Evolutionary conservation across 2,888 invertebrate genomes (phyloP).

Genomic region (Elmis aenea): DNA sequence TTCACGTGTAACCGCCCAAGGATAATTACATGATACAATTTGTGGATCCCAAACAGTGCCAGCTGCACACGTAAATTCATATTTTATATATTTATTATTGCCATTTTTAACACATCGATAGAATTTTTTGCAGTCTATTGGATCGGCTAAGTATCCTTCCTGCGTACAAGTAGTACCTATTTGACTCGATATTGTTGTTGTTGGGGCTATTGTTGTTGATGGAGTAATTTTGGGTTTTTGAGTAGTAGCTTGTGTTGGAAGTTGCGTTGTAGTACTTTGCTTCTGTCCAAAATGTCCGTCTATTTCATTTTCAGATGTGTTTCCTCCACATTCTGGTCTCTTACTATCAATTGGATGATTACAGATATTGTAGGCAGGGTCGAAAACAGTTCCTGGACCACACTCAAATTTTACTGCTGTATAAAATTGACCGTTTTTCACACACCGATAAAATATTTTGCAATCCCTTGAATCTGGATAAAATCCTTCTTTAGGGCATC

Average conservation of each 20-base stretch:
- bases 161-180: conserved; percentile 45
- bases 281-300: conserved; percentile 27
- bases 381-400: conserved; percentile 70
- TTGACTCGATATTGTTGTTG: conserved; percentile 44
- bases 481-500: conserved; percentile 65
- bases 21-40: conserved; percentile 58
- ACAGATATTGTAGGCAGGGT: conserved; percentile 61
- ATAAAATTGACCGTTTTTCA: conserved; percentile 54
- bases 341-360: conserved; percentile 65
- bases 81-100: conserved; percentile 55
- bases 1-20: conserved; percentile 49
- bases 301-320: conserved; percentile 45
- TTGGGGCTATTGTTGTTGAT: conserved; percentile 3
- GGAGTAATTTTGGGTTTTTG: no score
- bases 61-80: conserved; percentile 65
- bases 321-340: conserved; percentile 61
- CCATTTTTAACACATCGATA: conserved; percentile 68
- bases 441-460: conserved; percentile 69
- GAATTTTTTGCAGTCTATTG: conserved; percentile 66
- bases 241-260: conserved; percentile 14
- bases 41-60: conserved; percentile 67
- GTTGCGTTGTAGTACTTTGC: conserved; percentile 16
- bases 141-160: conserved; percentile 57
- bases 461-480: conserved; percentile 69
- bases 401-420: conserved; percentile 66